Evolutionary conservation across 2,888 invertebrate species (phyloP).

Genomic region (Volucella inflata): DNA sequence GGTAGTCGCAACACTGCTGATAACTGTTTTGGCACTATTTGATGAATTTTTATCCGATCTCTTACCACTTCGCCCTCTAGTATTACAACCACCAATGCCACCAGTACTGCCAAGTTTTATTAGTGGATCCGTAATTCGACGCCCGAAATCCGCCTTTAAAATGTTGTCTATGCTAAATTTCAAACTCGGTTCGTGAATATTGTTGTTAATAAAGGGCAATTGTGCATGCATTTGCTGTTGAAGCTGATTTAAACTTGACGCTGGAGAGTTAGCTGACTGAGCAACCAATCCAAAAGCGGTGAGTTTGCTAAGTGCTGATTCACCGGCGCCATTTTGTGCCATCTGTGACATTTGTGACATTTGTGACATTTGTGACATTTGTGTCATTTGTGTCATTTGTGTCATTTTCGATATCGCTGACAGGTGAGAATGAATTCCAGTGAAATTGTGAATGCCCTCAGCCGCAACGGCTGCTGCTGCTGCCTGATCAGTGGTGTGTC

Average conservation of each 20-base stretch:
- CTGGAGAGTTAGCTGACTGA: constrained; percentile 56
- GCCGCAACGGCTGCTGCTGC: constrained; percentile 12
- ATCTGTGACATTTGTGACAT: constrained; percentile 84
- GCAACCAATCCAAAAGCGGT: constrained; percentile 81
- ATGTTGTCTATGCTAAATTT: constrained; percentile 95
- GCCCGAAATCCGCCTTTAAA: constrained; percentile 92
- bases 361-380: constrained; percentile 84
- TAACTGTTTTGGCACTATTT: constrained; percentile 72
- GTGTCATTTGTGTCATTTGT: constrained; percentile 76
- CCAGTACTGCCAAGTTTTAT: constrained; percentile 83
- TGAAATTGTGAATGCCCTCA: constrained; percentile 77
- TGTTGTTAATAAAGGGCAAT: constrained; percentile 80
- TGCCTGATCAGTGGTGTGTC: constrained; percentile 64
- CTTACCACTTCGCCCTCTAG: constrained; percentile 56
- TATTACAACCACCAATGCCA: constrained; percentile 45
- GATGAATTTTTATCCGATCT: constrained; percentile 63
- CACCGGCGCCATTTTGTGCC: constrained; percentile 62
- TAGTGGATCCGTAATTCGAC: constrained; percentile 88
- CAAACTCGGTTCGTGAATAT: constrained; percentile 86
- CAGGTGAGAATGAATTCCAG: constrained; percentile 88
- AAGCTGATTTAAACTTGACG: constrained; percentile 78
- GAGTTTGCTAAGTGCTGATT: constrained; percentile 79
- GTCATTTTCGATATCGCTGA: constrained; percentile 88
- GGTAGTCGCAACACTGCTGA: constrained; percentile 42
- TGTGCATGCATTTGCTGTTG: constrained; percentile 81